A percentile compares a stretch with the other conserved stretches of the same genome.
These are phyloP conservation scores for Chymomyza caudatula DNA, from an alignment of 2,888 invertebrate species.

Conservation along the genomic window DNA sequence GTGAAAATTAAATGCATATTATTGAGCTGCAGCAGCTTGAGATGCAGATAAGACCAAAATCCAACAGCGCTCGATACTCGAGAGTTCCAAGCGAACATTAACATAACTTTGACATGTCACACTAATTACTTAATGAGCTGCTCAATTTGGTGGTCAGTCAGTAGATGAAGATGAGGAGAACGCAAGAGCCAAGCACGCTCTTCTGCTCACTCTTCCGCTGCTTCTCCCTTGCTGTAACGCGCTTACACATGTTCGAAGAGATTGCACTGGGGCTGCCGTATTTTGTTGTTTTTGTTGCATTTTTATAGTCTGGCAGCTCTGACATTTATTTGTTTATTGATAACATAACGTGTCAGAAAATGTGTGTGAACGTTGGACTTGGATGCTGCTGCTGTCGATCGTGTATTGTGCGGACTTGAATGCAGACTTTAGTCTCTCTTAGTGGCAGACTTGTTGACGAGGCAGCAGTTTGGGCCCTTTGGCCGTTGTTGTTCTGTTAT, in stretches of 20 bases:
- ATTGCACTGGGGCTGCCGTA: neutral
- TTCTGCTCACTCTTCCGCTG: no score
- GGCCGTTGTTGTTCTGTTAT: conserved; percentile 16
- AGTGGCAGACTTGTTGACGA: neutral
- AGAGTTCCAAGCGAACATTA: conserved; percentile 54
- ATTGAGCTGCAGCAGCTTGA: conserved; percentile 11
- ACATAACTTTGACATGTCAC: conserved; percentile 76
- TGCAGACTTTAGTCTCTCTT: conserved; percentile 12
- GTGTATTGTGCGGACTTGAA: neutral
- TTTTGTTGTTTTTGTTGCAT: conserved; percentile 25
- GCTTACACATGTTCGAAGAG: neutral
- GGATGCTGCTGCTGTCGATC: neutral
- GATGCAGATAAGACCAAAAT: conserved; percentile 3
- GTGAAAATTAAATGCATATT: conserved; percentile 59
- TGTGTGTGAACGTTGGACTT: conserved; percentile 37
- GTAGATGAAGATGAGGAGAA: neutral
- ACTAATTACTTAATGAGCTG: conserved; percentile 77
- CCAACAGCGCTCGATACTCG: conserved; percentile 25
- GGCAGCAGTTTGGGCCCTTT: neutral
- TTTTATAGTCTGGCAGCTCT: conserved; percentile 31
- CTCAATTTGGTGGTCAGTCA: conserved; percentile 19
- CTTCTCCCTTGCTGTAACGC: conserved; percentile 7
- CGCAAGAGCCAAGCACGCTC: conserved; percentile 10
- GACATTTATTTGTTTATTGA: conserved; percentile 60
- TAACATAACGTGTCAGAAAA: conserved; percentile 48